phyloP scores from a whole-genome alignment of 2,797 vertebrate species.

The Ficedula albicollis region DNA sequence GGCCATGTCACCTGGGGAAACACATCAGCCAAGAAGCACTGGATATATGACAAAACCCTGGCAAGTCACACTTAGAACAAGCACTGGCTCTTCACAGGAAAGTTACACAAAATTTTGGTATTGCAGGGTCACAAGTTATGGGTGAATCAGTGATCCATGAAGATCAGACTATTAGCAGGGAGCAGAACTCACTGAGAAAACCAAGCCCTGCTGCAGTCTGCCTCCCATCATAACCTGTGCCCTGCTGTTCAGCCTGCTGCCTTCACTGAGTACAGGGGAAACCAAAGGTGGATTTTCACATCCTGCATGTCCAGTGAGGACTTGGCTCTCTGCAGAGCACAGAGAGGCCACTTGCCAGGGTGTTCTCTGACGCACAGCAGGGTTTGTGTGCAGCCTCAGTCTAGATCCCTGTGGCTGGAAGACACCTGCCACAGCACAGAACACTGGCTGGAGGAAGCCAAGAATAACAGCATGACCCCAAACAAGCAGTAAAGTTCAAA shows the following conservation, averaged over 20 bases:
- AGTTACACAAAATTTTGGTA: background rate
- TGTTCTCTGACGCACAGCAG: rapidly evolving
- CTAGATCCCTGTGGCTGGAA: background rate
- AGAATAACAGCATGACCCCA: background rate
- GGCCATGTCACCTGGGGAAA: background rate
- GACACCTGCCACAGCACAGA: background rate
- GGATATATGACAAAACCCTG: background rate
- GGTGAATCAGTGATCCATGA: background rate
- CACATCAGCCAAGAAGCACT: background rate
- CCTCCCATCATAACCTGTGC: background rate
- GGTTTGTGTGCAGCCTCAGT: background rate
- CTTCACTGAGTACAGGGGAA: background rate
- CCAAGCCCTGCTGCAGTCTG: background rate
- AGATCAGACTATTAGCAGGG: rapidly evolving
- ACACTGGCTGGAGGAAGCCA: background rate
- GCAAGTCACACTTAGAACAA: background rate
- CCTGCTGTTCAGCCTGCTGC: background rate
- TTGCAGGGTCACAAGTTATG: background rate
- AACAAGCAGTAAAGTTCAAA: background rate
- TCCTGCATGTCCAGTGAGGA: background rate
- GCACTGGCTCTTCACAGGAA: background rate
- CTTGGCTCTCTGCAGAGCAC: background rate
- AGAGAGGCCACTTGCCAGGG: background rate
- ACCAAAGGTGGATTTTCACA: background rate
- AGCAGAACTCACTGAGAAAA: background rate